phyloP scores from a whole-genome alignment of 2,113 vertebrate genomes.

The Himantopus leucocephalus region DNA sequence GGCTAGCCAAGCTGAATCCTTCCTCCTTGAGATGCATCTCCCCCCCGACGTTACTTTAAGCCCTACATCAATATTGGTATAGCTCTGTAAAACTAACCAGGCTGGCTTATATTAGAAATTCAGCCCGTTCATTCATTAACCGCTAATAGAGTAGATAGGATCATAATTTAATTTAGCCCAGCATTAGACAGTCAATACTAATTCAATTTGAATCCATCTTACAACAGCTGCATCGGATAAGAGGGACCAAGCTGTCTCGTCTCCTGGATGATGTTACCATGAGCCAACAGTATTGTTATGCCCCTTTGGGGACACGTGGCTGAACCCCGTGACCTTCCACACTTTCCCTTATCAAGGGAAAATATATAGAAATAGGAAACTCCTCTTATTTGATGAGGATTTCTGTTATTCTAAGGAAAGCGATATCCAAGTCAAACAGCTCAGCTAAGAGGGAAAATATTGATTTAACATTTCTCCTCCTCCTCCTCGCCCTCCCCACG shows the following conservation, averaged over 20 bases:
- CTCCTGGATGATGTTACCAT: constrained; percentile 47
- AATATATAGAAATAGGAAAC: constrained; percentile 50
- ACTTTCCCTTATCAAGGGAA: constrained; percentile 30
- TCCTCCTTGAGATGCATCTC: constrained; percentile 30
- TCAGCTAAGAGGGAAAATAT: constrained; percentile 49
- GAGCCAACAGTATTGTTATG: constrained; percentile 54
- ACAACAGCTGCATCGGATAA: constrained; percentile 59
- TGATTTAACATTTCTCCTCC: constrained; percentile 39
- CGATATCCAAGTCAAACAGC: constrained; percentile 46
- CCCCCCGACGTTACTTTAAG: background rate
- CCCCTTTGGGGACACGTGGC: constrained; percentile 21
- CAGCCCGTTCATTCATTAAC: constrained; percentile 48
- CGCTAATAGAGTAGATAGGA: constrained; percentile 57
- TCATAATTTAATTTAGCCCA: constrained; percentile 64
- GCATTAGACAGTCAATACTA: constrained; percentile 58
- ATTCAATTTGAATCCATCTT: constrained; percentile 61
- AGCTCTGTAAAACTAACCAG: constrained; percentile 47
- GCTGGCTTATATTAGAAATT: constrained; percentile 54
- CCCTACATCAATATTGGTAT: constrained; percentile 17
- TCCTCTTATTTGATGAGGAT: constrained; percentile 15
- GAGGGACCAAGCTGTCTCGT: constrained; percentile 30
- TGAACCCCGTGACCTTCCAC: constrained; percentile 31
- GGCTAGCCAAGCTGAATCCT: constrained; percentile 18
- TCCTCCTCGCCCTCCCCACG: background rate
- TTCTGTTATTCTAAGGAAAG: constrained; percentile 46